Percentiles rank a stretch among this genome's conserved stretches.
Evolutionary conservation across 1,140 invertebrate genomes (phyloP).

Genomic region (Magallana gigas): DNA sequence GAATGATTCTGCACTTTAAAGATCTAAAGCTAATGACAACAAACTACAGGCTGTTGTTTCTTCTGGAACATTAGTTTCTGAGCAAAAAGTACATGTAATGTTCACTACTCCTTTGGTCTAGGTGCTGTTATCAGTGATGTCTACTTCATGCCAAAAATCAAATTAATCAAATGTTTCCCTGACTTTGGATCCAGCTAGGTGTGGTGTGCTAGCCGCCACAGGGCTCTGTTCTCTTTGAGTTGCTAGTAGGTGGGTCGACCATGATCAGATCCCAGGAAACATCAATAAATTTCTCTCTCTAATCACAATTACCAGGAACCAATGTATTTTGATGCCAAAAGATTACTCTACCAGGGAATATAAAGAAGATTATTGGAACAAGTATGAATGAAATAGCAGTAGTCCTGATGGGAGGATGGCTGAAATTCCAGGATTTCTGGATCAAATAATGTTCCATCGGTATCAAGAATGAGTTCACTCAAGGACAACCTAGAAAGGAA

Average conservation of each 20-base stretch:
- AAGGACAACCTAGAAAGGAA: conserved; percentile 9
- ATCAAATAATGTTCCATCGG: neutral
- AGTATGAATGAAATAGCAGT: neutral
- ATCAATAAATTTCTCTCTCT: neutral
- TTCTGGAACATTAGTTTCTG: neutral
- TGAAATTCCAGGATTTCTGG: neutral
- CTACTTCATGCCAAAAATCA: neutral
- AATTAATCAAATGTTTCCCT: neutral
- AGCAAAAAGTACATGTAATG: neutral
- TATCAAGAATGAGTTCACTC: neutral
- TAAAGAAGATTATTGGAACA: neutral
- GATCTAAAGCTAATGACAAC: conserved; percentile 7
- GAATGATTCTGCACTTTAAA: conserved; percentile 22
- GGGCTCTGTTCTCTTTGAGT: neutral
- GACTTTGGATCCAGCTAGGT: neutral
- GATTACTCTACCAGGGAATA: neutral
- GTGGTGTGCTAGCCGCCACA: neutral
- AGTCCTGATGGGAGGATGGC: neutral
- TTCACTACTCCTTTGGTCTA: conserved; percentile 10
- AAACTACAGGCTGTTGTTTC: neutral
- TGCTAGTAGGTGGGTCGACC: neutral
- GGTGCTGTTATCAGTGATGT: neutral
- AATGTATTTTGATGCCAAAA: neutral
- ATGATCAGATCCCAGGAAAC: neutral
- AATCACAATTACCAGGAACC: neutral